A percentile compares a stretch with the other conserved stretches of the same genome.
Conservation (phyloP, 2,113 vertebrate genomes). For the Festucalex cinctus region DNA sequence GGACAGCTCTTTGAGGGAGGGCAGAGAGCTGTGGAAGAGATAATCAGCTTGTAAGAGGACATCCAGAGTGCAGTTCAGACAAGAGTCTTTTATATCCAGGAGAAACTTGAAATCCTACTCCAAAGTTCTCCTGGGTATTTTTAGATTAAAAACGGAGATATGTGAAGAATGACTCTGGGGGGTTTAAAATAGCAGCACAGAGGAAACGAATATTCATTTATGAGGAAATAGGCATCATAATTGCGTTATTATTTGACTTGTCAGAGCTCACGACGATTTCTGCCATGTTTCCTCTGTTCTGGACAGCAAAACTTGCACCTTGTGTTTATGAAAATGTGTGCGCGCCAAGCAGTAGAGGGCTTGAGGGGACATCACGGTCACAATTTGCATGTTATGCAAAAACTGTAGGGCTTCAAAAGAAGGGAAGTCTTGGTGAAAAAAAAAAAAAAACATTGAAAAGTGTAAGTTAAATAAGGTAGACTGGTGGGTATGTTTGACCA, state of each 20-base stretch:
- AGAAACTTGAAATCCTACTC: constrained; percentile 36
- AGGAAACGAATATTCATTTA: constrained; percentile 49
- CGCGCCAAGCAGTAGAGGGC: constrained; percentile 21
- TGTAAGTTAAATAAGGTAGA: constrained; percentile 28
- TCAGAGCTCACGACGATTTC: background rate
- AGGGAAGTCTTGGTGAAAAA: constrained; percentile 1
- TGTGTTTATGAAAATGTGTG: constrained; percentile 47
- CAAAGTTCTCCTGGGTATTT: constrained; percentile 36
- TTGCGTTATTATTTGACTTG: constrained; percentile 11
- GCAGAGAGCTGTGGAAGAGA: constrained; percentile 67
- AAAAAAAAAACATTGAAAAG: constrained; percentile 30
- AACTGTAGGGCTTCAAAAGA: constrained; percentile 29
- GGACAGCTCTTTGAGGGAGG: constrained; percentile 73
- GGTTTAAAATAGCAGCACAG: constrained; percentile 49
- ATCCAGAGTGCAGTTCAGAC: constrained; percentile 18
- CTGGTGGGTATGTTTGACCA: constrained; percentile 36
- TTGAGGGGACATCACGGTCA: constrained; percentile 37
- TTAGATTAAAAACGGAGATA: constrained; percentile 35
- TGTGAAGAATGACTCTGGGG: constrained; percentile 22
- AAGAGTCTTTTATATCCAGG: constrained; percentile 39
- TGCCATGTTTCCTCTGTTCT: constrained; percentile 42
- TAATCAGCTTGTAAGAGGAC: constrained; percentile 31
- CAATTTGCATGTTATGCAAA: constrained; percentile 48
- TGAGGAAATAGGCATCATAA: constrained; percentile 11
- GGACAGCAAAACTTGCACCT: constrained; percentile 11